Percentiles rank a stretch among this genome's conserved stretches.
Conservation (phyloP, 2,797 vertebrate species). For the Myoxocephalus aenaeus region DNA sequence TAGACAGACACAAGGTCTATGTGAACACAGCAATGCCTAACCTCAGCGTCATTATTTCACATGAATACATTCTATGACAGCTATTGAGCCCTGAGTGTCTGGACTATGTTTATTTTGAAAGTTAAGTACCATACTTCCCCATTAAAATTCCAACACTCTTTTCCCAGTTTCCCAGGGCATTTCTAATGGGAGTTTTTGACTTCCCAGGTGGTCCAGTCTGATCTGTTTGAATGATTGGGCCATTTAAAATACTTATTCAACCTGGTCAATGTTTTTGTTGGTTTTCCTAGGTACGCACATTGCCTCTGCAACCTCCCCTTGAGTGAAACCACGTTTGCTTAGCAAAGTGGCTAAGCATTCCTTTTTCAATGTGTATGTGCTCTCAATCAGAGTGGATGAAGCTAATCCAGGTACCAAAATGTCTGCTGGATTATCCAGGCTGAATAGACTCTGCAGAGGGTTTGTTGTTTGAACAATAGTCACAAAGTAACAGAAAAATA, state of each 20-base stretch:
- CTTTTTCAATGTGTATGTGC: constrained; percentile 63
- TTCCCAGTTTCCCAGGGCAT: constrained; percentile 44
- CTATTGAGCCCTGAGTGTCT: constrained; percentile 12
- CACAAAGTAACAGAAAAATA: constrained; percentile 53
- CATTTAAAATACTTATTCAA: constrained; percentile 60
- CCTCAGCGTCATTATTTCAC: constrained; percentile 29
- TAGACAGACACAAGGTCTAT: constrained; percentile 29
- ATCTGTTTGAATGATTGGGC: constrained; percentile 54
- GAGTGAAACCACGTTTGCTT: constrained; percentile 39
- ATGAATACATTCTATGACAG: constrained; percentile 30
- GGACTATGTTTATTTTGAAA: constrained; percentile 56
- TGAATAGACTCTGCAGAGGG: constrained; percentile 28
- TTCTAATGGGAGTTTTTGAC: constrained; percentile 26
- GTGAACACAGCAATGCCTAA: constrained; percentile 28
- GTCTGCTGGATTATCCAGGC: constrained; percentile 51
- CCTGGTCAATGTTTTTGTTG: constrained; percentile 71
- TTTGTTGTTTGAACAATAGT: constrained; percentile 47
- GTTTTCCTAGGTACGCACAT: constrained; percentile 45
- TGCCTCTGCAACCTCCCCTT: constrained; percentile 32
- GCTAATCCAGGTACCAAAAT: constrained; percentile 47
- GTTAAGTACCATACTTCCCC: constrained; percentile 33
- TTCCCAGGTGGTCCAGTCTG: constrained; percentile 64
- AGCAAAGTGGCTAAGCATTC: constrained; percentile 23
- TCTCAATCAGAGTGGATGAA: constrained; percentile 56
- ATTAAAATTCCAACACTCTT: constrained; percentile 45